Evolutionary conservation across 2,888 invertebrate genomes (phyloP).

Genomic region (Tenthredo livida): DNA sequence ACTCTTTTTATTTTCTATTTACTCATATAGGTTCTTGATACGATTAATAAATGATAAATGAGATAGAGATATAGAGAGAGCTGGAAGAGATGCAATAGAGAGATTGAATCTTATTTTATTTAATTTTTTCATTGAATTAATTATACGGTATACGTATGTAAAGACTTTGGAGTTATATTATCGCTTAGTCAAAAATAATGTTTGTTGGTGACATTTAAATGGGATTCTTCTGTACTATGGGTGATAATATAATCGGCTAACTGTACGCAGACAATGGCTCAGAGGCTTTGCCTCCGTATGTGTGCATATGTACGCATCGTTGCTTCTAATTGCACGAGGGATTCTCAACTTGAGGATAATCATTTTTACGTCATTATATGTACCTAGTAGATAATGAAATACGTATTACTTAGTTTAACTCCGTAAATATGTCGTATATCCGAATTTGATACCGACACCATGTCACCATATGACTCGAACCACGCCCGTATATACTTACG

Average conservation of each 20-base stretch:
- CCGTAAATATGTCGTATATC: not conserved
- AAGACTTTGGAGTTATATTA: not conserved
- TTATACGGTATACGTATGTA: not conserved
- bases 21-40: too few relatives aligned
- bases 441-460: not conserved
- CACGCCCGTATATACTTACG: not conserved
- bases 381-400: not conserved
- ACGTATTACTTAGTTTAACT: not conserved
- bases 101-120: too few relatives aligned
- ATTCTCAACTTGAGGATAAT: conserved; percentile 26
- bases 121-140: too few relatives aligned
- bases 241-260: conserved; percentile 68
- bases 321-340: conserved; percentile 46
- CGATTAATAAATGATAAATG: too few relatives aligned
- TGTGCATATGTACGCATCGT: conserved; percentile 35
- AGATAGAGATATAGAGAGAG: too few relatives aligned
- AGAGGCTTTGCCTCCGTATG: conserved; percentile 52
- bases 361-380: not conserved
- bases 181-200: not conserved
- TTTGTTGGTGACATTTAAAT: conserved; percentile 31
- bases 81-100: too few relatives aligned
- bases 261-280: conserved; percentile 73
- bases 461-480: not conserved
- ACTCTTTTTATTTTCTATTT: too few relatives aligned
- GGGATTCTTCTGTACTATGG: conserved; percentile 32